Base-by-base conservation (phyloP, 92 coral and sea anemone genomes). In the Porites cylindrica region DNA sequence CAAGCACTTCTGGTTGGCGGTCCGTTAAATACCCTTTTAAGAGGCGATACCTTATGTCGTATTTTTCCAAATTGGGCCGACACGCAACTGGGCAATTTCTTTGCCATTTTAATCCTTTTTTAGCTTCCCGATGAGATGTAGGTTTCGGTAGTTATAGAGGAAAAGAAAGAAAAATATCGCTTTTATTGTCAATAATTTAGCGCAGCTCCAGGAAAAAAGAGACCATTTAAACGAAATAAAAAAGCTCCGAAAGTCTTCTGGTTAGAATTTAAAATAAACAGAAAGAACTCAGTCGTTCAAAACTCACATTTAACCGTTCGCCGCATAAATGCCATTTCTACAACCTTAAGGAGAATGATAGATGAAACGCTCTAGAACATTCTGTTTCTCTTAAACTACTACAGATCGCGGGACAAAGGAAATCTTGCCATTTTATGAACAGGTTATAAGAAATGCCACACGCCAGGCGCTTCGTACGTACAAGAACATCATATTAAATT, bases 21-120 rank as follows among this genome's bases (percentile, higher is more conserved):
- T 63, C 79, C 87, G 87, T 83, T 83, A 83, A 83, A 83, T 83
- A 83, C 80, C 87, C 80, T 83, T 83, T 81, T 83, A 75, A 53
- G 62, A 63, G 59, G 79, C 74, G 64, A 74, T 74, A 24, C 80
- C 43, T 64, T 65, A 65, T 26, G 65, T 74, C 87, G 23, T 73
- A 51, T 62, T 62, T 74, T 50, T 17, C 2, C 80, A 83, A 73
- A 74, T 73, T 62, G 74, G 72, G 50, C 60, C 23, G 26, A 73
- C 59, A 51, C 24, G 11, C 67, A 70, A 70, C 78, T 70, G 70
- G 78, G 60, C 70, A 62, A 72, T 21, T 83, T 29, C 70, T 78
- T 78, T 14, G 10, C 43, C 72, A 16, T 54, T 73, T 71, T 82
- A 74, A 82, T 74, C 47, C 47, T 38, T 4, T 63, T 63, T 75